These are phyloP conservation scores for Hermatobates lingyangjiaoensis DNA, from an alignment of 1,140 invertebrate genomes.

Conservation along the genomic window DNA sequence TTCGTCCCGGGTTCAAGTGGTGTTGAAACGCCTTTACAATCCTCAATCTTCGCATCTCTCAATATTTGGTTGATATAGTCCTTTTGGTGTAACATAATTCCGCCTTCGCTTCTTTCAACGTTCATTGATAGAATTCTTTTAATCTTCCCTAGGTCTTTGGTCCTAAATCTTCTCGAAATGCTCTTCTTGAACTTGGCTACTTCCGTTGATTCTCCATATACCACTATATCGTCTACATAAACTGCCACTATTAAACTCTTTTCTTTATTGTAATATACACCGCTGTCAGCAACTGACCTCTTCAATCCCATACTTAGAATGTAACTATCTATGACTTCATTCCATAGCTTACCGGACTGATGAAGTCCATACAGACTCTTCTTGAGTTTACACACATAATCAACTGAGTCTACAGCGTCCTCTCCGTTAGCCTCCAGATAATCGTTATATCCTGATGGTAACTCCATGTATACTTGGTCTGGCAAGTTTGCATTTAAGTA, in stretches of 20 bases:
- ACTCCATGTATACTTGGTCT: background rate
- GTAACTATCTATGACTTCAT: background rate
- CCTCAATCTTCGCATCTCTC: background rate
- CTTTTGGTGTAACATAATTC: background rate
- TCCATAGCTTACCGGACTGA: background rate
- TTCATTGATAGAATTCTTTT: background rate
- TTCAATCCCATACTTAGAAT: background rate
- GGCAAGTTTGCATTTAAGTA: background rate
- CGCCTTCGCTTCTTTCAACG: background rate
- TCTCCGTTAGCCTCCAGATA: background rate
- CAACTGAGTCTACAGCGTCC: too few species aligned
- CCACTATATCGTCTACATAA: background rate
- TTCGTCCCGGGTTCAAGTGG: background rate
- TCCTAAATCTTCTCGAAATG: background rate
- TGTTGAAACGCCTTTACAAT: background rate
- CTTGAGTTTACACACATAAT: background rate
- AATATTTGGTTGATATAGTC: background rate
- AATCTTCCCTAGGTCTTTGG: background rate
- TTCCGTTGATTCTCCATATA: background rate
- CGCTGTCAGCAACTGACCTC: background rate
- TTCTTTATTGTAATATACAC: background rate
- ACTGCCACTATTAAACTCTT: background rate
- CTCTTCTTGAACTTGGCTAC: background rate
- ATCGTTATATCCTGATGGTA: background rate
- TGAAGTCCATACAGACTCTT: background rate